Conservation (phyloP, 2,888 invertebrate genomes). For the Polietes domitor region DNA sequence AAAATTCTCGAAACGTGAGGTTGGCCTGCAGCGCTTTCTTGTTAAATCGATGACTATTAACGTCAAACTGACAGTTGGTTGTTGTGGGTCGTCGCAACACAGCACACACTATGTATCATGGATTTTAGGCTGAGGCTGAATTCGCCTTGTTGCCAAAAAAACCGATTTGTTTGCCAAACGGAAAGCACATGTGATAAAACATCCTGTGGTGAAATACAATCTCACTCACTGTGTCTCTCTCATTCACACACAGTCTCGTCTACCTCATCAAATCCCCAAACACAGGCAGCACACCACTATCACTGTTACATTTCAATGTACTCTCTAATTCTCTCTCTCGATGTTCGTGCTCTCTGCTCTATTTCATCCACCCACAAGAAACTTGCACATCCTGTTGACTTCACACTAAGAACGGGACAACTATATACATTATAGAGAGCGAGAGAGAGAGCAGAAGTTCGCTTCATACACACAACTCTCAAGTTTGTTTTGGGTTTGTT, state of each 20-base stretch:
- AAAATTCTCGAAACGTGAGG: background rate
- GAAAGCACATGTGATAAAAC: conserved; percentile 57
- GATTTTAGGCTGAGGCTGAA: conserved; percentile 28
- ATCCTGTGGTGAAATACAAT: conserved; percentile 39
- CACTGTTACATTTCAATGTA: background rate
- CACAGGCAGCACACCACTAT: too few species aligned
- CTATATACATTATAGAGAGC: too few species aligned
- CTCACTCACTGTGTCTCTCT: background rate
- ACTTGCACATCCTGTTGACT: background rate
- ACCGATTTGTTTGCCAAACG: background rate
- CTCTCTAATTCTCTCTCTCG: background rate
- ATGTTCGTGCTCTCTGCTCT: too few species aligned
- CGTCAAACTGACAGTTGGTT: conserved; percentile 51
- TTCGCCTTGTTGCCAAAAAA: conserved; percentile 43
- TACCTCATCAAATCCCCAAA: background rate
- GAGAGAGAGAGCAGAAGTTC: too few species aligned
- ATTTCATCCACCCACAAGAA: background rate
- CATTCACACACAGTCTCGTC: background rate
- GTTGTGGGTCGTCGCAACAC: background rate
- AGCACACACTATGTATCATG: conserved; percentile 24
- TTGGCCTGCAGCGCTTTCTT: conserved; percentile 37
- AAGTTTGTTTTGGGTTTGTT: background rate
- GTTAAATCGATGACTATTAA: conserved; percentile 63
- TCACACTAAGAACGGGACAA: background rate
- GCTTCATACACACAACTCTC: too few species aligned